Evolutionary conservation across 2,888 invertebrate species (phyloP), one percentile per base, ranked within the genome.

Genomic region (Euplagia quadripunctaria): DNA sequence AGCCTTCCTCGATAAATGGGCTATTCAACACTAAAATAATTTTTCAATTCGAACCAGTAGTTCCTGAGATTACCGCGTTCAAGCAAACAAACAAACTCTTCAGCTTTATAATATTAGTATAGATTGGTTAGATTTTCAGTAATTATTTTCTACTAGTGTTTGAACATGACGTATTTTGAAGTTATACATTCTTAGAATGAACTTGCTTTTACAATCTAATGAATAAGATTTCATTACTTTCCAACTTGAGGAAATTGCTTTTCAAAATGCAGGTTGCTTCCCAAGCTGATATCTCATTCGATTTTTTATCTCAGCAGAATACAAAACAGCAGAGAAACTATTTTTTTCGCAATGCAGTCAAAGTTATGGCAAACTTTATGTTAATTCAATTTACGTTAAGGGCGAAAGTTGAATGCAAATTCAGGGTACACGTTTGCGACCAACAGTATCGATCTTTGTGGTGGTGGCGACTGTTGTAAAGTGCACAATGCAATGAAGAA

Each of bases 401-500:
- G 76, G 77, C 76, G 77, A 78, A 82, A 82, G 79, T 82, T 79
- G 76, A 78, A 79, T 82, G 80, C 72, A 79, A 79, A 80, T 77
- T 76, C 78, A 71, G 72, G 64, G 73, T 77, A 81, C 79, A 78
- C 71, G 76, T 80, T 73, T 78, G 76, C 74, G 75, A 81, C 81
- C 76, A 83, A 77, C 80, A 75, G 81, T 88, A 88, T 88, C 82
- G 88, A 88, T 88, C 79, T 84, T 85, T 85, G 75, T 79, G 80
- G 74, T 80, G 79, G 73, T 78, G 74, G 67, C 51, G 52, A 55
- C 82, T 79, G 79, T 81, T 80, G 79, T 85, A 82, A 85, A 85
- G 84, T 78, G 78, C 76, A 81, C 78, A 79, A 82, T 85, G 84
- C 78, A 79, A 82, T 85, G 84, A 85, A 86, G 68, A 71, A 61